Evolutionary conservation across 2,113 vertebrate species (phyloP), one percentile per base, ranked within the genome.

Genomic region (Parotia lawesii): DNA sequence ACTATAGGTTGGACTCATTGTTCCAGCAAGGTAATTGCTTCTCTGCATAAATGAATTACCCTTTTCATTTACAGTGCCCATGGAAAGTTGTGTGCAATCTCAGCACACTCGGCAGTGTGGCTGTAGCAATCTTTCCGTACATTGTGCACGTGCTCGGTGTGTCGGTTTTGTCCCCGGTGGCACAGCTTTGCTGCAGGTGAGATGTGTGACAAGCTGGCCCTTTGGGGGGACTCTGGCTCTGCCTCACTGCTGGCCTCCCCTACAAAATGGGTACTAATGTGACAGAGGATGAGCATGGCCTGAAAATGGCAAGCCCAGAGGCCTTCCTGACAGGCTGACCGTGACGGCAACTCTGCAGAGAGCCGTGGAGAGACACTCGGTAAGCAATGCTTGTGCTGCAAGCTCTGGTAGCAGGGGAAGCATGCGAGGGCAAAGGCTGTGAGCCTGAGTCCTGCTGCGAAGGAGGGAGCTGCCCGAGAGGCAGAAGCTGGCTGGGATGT

Each of bases 11-110:
- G 79, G 42, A 27, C 87, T 82, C 38, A 50, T 85, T 87, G 92
- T 77, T 95, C 95, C 77, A 91, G 69, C 40, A 24, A 94, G 81
- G 74, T 91, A 94, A 95, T 94, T 14, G 28, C 80, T 92, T 45
- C 76, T 48, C 60, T 86, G 31, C 58, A 76, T 83, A 82, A 95
- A 74, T 15, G 10, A 95, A 79, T 92, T 84, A 81, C 64, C 77
- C 77, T 77, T 87, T 91, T 82, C 53, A 67, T 91, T 61, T 87
- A 12, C n/a, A 75, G 38, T 5, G 18, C 47, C 50, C 11, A 1
- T 45, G 65, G 77, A 89, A 92, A 96, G 89, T 38, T 35, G 62
- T 54, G 70, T 76, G 80, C 38, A 12, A 73, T 76, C 70, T 47
- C 58, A 33, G 4, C 42, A 19, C 3, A 1, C 60, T 15, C 3